phyloP scores from a whole-genome alignment of 1,140 invertebrate genomes.

The Neoseiulus cucumeris region DNA sequence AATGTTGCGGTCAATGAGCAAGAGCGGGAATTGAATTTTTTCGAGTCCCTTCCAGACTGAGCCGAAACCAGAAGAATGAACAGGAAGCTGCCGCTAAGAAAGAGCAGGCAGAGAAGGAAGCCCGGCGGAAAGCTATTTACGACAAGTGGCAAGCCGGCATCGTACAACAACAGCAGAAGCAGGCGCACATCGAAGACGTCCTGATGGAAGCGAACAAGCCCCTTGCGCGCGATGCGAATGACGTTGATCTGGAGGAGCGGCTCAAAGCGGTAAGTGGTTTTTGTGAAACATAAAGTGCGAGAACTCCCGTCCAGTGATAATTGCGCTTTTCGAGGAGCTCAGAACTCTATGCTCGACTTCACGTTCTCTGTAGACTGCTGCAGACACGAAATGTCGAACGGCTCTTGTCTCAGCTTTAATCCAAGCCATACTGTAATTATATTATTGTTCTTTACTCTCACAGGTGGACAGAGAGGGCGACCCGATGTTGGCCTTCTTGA shows the following conservation, averaged over 20 bases:
- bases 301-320: conserved; percentile 33
- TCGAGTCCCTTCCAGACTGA: too few relatives aligned
- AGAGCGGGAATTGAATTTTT: background rate
- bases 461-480: conserved; percentile 51
- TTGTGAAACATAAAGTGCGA: conserved; percentile 49
- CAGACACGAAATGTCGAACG: conserved; percentile 14
- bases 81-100: background rate
- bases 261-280: conserved; percentile 59
- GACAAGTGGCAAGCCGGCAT: background rate
- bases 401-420: too few relatives aligned
- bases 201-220: conserved; percentile 72
- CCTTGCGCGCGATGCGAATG: conserved; percentile 64
- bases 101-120: conserved; percentile 13
- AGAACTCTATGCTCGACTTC: too few relatives aligned
- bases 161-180: conserved; percentile 37
- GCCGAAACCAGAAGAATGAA: background rate
- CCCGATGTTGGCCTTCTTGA: conserved; percentile 73
- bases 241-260: conserved; percentile 58
- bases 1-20: too few relatives aligned
- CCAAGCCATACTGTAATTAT: too few relatives aligned
- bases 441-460: conserved; percentile 23
- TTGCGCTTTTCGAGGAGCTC: too few relatives aligned
- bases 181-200: conserved; percentile 43
- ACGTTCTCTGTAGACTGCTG: conserved; percentile 21
- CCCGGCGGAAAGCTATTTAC: conserved; percentile 11